phyloP scores from a whole-genome alignment of 2,113 vertebrate genomes.

The Hippolais icterina region DNA sequence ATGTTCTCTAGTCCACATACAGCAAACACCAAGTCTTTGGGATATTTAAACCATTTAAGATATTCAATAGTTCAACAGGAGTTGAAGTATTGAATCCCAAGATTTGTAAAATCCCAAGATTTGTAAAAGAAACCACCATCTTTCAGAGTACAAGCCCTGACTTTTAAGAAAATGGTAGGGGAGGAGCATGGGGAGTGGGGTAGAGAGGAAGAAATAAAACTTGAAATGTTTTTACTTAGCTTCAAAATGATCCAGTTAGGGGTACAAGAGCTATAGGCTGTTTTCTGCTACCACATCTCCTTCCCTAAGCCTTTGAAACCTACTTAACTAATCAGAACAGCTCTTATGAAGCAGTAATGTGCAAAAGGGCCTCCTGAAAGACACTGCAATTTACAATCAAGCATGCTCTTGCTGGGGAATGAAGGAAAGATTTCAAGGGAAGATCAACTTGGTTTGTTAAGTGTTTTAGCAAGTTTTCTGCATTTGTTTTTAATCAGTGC shows the following conservation, averaged over 20 bases:
- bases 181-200: rapidly evolving
- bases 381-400: background rate
- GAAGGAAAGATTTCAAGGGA: background rate
- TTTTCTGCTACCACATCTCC: background rate
- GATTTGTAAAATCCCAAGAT: background rate
- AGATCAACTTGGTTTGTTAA: background rate
- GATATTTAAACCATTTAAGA: background rate
- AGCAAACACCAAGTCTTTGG: background rate
- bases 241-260: background rate
- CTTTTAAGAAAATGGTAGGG: background rate
- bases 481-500: background rate
- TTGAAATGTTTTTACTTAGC: background rate
- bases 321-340: background rate
- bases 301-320: background rate
- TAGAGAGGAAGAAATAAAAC: background rate
- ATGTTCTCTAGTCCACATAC: background rate
- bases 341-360: background rate
- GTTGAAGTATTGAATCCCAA: background rate
- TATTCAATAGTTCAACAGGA: background rate
- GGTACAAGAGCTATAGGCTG: background rate
- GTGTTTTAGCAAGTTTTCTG: background rate
- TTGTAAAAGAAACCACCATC: background rate
- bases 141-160: background rate
- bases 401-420: background rate
- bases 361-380: background rate